Base-by-base conservation (phyloP, 2,888 invertebrate genomes). In the Noctua comes region DNA sequence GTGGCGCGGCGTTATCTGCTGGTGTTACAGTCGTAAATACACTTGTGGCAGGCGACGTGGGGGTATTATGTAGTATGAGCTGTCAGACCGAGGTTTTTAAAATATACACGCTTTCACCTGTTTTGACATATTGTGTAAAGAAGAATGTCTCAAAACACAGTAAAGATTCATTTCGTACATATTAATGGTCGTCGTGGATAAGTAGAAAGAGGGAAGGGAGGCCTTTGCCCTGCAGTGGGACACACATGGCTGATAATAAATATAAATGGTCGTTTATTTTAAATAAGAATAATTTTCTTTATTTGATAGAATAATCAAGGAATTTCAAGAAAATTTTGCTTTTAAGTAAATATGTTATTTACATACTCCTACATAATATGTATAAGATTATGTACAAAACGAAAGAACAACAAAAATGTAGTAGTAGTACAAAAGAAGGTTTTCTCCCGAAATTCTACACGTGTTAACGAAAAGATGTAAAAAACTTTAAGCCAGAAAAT, bases 401-500 rank as follows among this genome's bases (percentile, higher is more conserved):
- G 13, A 48, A 48, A 18, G 48, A 48, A 36, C 0, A 5, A 36
- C 36, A 36, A 36, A 4, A 36, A 36, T 4, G 36, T 5, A 36
- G 5, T 36, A 5, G 46, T 46, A 48, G 24, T 51, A 59, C n/a
- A 46, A 66, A 64, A 70, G 40, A 64, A 73, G 66, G 31, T 27
- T 62, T 46, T 54, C 11, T 43, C 27, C 46, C n/a, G 24, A 68
- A 57, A 54, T 59, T 62, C n/a, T 48, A 68, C 83, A 80, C 81
- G 82, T 80, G 72, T 77, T 88, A 76, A 65, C 71, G 85, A 88
- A 89, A 88, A 89, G 84, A 81, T 36, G 77, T 82, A 86, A 82
- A 87, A 73, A 80, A 73, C 54, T 48, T 73, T 84, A 87, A 88
- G 88, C 89, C 85, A 87, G 81, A 88, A 86, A 88, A 89, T 90